Evolutionary conservation across 2,888 invertebrate species (phyloP).

Genomic region (Silvanus unidentatus): DNA sequence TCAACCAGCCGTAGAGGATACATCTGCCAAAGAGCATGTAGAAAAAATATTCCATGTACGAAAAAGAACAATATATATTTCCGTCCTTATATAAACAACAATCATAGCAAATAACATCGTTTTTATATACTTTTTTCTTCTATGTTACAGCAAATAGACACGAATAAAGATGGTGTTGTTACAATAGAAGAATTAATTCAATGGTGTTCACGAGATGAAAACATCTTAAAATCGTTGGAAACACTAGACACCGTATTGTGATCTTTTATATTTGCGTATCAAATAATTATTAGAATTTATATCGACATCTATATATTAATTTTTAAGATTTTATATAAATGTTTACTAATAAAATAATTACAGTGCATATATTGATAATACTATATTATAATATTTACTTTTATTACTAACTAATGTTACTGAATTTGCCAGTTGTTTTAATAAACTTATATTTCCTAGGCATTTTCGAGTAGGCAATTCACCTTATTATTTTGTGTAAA

Average conservation of each 20-base stretch:
- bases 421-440: too few species aligned
- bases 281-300: conserved; percentile 11
- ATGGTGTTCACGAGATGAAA: conserved; percentile 71
- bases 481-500: too few species aligned
- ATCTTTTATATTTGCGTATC: conserved; percentile 37
- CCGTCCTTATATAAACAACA: not conserved
- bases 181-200: conserved; percentile 74
- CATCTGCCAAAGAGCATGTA: conserved; percentile 75
- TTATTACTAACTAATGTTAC: too few species aligned
- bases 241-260: conserved; percentile 73
- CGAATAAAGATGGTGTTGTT: conserved; percentile 73
- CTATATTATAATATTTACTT: too few species aligned
- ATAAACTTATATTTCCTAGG: too few species aligned
- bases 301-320: conserved; percentile 7
- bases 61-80: not conserved
- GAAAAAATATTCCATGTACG: conserved; percentile 80
- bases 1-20: conserved; percentile 64
- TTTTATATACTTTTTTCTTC: conserved; percentile 10
- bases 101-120: not conserved
- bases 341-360: too few species aligned
- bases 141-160: conserved; percentile 71
- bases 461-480: too few species aligned
- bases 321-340: conserved; percentile 9
- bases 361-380: too few species aligned
- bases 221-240: conserved; percentile 62